A percentile compares a stretch with the other conserved stretches of the same genome.
phyloP scores from a whole-genome alignment of 2,888 invertebrate species.

The Coecobrya sp. region DNA sequence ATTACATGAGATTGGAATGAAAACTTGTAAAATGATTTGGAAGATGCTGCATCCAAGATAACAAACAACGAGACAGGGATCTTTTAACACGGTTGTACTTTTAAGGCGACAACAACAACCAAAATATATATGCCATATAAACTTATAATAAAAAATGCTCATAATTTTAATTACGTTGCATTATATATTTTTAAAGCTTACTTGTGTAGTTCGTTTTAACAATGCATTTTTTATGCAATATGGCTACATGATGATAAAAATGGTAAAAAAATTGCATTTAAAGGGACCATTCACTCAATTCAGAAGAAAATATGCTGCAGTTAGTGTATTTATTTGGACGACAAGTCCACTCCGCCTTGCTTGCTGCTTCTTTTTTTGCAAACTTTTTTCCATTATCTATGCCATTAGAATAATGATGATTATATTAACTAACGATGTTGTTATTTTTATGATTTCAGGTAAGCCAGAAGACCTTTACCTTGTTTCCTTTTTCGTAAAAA shows the following conservation, averaged over 20 bases:
- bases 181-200: background rate
- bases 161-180: background rate
- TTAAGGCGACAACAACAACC: background rate
- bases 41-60: slow-evolving; percentile 41
- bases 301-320: too few relatives aligned
- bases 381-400: background rate
- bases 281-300: too few relatives aligned
- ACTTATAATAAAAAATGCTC: background rate
- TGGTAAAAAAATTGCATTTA: too few relatives aligned
- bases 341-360: background rate
- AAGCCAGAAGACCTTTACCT: slow-evolving; percentile 65
- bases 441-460: slow-evolving; percentile 36
- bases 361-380: background rate
- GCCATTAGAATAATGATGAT: slow-evolving; percentile 32
- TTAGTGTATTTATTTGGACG: too few relatives aligned
- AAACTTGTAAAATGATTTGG: too few relatives aligned
- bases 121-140: too few relatives aligned
- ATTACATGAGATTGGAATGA: background rate
- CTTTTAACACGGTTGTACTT: slow-evolving; percentile 32
- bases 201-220: too few relatives aligned
- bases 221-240: too few relatives aligned
- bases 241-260: too few relatives aligned
- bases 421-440: slow-evolving; percentile 42
- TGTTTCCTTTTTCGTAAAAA: slow-evolving; percentile 20
- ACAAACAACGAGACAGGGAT: background rate